A percentile compares a stretch with the other conserved stretches of the same genome.
These are phyloP conservation scores for Myoxocephalus aenaeus DNA, from an alignment of 2,797 vertebrate genomes.

Conservation along the genomic window DNA sequence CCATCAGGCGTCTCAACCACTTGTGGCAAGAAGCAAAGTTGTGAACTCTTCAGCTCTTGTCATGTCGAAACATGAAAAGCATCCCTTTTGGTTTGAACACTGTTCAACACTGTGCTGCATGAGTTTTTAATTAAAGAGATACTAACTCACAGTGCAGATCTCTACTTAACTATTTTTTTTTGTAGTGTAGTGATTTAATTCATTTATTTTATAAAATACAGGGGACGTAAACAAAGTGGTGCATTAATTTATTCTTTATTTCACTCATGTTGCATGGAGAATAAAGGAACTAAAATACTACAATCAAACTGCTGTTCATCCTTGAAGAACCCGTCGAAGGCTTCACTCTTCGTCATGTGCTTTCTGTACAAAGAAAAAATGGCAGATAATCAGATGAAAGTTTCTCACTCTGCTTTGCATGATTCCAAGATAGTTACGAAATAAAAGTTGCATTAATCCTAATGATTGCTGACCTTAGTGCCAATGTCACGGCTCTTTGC, in stretches of 20 bases:
- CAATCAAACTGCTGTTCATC: background rate
- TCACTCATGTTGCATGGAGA: conserved; percentile 62
- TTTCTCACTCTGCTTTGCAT: background rate
- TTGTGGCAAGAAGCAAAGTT: background rate
- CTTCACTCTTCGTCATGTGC: conserved; percentile 61
- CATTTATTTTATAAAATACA: background rate
- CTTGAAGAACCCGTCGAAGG: conserved; percentile 4
- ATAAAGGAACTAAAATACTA: conserved; percentile 49
- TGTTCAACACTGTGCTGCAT: background rate
- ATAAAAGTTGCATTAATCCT: background rate
- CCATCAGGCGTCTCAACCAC: background rate
- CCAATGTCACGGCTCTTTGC: conserved; percentile 86
- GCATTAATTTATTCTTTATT: conserved; percentile 50
- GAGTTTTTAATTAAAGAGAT: conserved; percentile 5
- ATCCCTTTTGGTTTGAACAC: conserved; percentile 4
- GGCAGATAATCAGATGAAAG: background rate
- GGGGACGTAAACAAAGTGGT: background rate
- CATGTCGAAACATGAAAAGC: conserved; percentile 23
- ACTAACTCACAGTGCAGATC: background rate
- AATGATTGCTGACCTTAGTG: conserved; percentile 78
- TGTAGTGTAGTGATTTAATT: background rate
- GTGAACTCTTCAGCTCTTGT: background rate
- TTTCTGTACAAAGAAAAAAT: conserved; percentile 58
- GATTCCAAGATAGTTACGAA: background rate
- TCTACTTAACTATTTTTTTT: background rate